Evolutionary conservation across 2,888 invertebrate genomes (phyloP), one percentile per base, ranked within the genome.

Genomic region (Catocala sponsa): DNA sequence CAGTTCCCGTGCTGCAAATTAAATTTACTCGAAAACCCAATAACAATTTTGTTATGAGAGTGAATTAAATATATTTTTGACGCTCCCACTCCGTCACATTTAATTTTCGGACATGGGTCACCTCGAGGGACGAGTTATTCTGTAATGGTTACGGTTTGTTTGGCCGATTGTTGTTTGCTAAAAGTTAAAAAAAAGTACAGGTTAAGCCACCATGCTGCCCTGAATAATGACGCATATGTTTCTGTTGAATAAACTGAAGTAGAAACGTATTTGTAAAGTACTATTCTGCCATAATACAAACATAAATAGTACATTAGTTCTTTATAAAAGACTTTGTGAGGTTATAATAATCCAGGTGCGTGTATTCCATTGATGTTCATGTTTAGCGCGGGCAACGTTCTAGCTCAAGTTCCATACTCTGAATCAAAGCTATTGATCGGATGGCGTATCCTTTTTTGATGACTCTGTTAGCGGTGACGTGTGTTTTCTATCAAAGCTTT

Each of bases 381-480:
- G 33, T 55, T 15, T 46, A 41, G 12, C 10, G 11, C 44, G 44
- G 46, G 33, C 43, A 33, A 55, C 4, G 38, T 38, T 54, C 25
- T 13, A 11, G 15, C 35, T 55, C 38, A 59, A 61, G 55, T 63
- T 62, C 53, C 47, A 49, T 51, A 61, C 55, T 63, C 52, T 55
- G 11, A 0, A 25, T 49, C n/a, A 59, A 38, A 68, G 60, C 58
- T 57, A 52, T 65, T 49, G 66, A 63, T 74, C 57, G 46, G 49
- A 66, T 72, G 43, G 42, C 57, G 61, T 75, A 70, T 72, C 64
- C 68, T 64, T 75, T 73, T 75, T 70, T 68, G 61, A 68, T 63
- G 51, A 48, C 35, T 54, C 48, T 43, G 61, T 55, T 65, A 56
- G 44, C 12, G 58, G 55, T 63, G 72, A 57, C 63, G 61, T 59